These are phyloP conservation scores for Taeniopygia guttata DNA, from an alignment of 2,797 vertebrate genomes.

Conservation along the genomic window DNA sequence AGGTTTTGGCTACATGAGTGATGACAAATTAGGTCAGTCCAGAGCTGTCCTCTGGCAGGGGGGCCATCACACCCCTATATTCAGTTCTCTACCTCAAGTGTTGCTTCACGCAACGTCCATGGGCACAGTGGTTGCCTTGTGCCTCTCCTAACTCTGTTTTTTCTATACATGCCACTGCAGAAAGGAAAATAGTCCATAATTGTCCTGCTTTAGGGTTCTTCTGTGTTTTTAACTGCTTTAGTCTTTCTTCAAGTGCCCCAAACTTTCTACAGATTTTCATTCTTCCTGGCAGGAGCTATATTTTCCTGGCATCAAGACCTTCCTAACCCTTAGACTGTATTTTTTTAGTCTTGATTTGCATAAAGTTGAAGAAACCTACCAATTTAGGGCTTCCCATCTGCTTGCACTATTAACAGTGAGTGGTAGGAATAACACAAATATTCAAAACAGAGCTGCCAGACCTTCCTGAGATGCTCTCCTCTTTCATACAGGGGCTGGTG, in stretches of 20 bases:
- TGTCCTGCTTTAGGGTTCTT: background rate
- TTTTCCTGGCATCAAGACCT: background rate
- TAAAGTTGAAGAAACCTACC: background rate
- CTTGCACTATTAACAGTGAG: background rate
- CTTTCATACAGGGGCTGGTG: background rate
- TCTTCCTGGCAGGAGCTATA: background rate
- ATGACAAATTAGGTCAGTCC: background rate
- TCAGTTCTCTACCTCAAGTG: background rate
- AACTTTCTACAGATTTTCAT: background rate
- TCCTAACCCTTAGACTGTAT: background rate
- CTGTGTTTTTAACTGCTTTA: background rate
- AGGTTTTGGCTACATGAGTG: background rate
- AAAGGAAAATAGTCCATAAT: background rate
- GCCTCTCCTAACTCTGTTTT: background rate
- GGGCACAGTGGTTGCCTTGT: background rate
- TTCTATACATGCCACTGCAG: background rate
- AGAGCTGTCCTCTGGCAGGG: background rate
- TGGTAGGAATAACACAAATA: background rate
- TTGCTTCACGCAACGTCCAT: background rate
- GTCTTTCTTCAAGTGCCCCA: background rate
- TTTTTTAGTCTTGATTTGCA: background rate
- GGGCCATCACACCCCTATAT: accelerated
- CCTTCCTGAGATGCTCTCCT: background rate
- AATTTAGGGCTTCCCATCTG: background rate
- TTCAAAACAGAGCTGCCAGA: background rate